A percentile compares a stretch with the other conserved stretches of the same genome.
Conservation (phyloP, 2,797 vertebrate species). For the Anguilla anguilla region DNA sequence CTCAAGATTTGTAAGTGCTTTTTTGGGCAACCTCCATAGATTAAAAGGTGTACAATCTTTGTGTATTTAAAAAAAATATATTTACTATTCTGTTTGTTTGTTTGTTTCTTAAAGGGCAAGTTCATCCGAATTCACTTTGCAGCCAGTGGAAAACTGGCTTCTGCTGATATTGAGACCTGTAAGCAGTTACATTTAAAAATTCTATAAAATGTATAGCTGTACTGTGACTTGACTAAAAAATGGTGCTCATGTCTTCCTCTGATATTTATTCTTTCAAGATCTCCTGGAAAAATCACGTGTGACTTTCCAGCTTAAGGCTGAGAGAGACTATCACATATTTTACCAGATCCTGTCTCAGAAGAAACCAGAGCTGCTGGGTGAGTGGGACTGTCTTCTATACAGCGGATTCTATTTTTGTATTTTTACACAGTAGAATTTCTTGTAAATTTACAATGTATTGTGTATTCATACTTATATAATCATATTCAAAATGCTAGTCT, state of each 20-base stretch:
- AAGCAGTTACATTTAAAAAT: conserved; percentile 52
- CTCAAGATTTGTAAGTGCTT: conserved; percentile 76
- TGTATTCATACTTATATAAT: neutral
- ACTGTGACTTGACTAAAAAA: neutral
- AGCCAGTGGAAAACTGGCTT: conserved; percentile 79
- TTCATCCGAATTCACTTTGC: conserved; percentile 88
- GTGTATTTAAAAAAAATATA: neutral
- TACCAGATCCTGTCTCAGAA: conserved; percentile 81
- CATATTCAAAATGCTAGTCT: neutral
- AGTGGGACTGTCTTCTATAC: conserved; percentile 27
- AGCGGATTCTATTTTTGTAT: neutral
- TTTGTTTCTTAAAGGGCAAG: conserved; percentile 71
- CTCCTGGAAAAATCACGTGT: conserved; percentile 80
- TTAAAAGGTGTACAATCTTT: neutral
- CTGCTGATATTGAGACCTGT: conserved; percentile 85
- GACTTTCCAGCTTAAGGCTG: conserved; percentile 77
- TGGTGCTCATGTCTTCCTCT: neutral
- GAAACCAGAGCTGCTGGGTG: conserved; percentile 77
- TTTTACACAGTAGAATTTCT: neutral
- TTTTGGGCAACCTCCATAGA: neutral
- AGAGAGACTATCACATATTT: conserved; percentile 82
- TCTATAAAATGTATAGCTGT: neutral
- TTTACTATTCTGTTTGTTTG: neutral
- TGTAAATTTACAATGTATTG: neutral
- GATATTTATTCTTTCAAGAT: conserved; percentile 55